A percentile compares a stretch with the other conserved stretches of the same genome.
Evolutionary conservation across 2,797 vertebrate species (phyloP).

Genomic region (Tympanoctomys barrerae): DNA sequence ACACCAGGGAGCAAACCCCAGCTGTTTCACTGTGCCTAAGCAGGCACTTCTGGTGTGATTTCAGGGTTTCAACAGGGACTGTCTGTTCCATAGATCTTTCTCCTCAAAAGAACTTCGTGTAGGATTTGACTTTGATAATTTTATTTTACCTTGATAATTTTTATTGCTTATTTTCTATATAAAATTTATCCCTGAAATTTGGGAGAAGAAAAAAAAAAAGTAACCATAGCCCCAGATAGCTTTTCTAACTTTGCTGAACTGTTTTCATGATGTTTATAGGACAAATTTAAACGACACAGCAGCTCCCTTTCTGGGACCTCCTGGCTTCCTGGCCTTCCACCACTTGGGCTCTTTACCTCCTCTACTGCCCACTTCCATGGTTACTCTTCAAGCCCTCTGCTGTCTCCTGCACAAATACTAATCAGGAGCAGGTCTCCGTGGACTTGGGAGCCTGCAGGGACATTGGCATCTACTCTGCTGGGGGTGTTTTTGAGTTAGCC

Average conservation of each 20-base stretch:
- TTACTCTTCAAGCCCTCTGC: neutral
- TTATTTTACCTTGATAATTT: neutral
- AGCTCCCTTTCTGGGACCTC: conserved; percentile 15
- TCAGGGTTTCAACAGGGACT: neutral
- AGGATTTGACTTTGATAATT: neutral
- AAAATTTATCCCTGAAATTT: conserved; percentile 29
- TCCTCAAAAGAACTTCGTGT: neutral
- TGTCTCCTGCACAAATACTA: neutral
- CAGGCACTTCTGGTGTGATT: neutral
- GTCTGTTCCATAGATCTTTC: neutral
- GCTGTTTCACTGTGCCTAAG: no score
- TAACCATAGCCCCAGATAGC: neutral
- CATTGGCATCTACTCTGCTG: neutral
- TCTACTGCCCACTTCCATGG: neutral
- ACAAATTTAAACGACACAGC: neutral
- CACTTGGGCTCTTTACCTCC: neutral
- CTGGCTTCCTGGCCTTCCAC: neutral
- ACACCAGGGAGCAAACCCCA: no score
- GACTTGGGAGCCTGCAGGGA: neutral
- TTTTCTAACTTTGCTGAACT: neutral
- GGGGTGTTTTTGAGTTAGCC: neutral
- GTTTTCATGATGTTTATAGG: neutral
- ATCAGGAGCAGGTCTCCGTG: neutral
- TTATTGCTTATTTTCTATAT: conserved; percentile 5
- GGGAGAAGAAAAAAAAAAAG: neutral